Evolutionary conservation across 2,113 vertebrate genomes (phyloP).

Genomic region (Sula dactylatra): DNA sequence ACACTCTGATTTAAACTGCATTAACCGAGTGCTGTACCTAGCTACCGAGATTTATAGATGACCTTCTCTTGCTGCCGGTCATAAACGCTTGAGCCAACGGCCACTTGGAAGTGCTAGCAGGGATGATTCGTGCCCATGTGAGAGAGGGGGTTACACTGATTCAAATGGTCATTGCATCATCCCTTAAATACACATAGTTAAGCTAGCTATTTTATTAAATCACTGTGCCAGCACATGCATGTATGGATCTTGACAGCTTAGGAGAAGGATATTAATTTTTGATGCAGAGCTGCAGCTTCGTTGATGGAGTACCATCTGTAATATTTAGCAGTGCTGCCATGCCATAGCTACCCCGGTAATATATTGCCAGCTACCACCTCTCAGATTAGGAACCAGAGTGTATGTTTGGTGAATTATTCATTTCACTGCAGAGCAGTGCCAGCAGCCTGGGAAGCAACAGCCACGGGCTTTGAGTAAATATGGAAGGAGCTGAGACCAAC

Average conservation of each 20-base stretch:
- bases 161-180: not conserved
- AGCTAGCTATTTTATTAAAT: not conserved
- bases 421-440: not conserved
- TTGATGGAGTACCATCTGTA: not conserved
- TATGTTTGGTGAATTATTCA: constrained; percentile 1
- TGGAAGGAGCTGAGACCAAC: not conserved
- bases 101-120: not conserved
- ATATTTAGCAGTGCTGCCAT: not conserved
- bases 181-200: not conserved
- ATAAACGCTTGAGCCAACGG: not conserved
- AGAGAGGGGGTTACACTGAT: not conserved
- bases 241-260: not conserved
- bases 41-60: not conserved
- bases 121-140: not conserved
- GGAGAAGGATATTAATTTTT: not conserved
- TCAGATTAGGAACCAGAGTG: not conserved
- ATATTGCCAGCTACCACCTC: not conserved
- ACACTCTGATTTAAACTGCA: not conserved
- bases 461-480: not conserved
- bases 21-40: not conserved
- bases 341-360: not conserved
- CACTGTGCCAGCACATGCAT: not conserved
- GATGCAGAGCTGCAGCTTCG: not conserved
- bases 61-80: not conserved
- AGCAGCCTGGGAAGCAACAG: not conserved